Conservation (phyloP, 2,113 vertebrate genomes). For the Leucopternis melanops region DNA sequence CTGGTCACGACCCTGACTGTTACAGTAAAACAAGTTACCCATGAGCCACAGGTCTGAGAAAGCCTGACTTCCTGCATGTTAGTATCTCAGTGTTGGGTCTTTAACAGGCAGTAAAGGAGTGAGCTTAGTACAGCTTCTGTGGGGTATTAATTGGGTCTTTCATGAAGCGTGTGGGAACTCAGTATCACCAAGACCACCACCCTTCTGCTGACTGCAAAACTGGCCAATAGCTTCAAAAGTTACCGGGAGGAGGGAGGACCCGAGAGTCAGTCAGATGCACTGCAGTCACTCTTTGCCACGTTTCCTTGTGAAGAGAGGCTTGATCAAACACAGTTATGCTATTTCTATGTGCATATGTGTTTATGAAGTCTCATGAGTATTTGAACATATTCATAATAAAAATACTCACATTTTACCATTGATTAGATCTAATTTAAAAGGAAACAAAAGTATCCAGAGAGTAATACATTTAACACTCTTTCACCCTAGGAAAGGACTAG, state of each 20-base stretch:
- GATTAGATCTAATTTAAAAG: not conserved
- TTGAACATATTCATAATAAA: not conserved
- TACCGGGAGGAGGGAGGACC: not conserved
- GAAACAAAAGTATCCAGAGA: not conserved
- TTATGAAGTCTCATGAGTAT: not conserved
- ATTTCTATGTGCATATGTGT: not conserved
- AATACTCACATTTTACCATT: not conserved
- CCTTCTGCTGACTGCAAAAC: not conserved
- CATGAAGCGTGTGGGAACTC: not conserved
- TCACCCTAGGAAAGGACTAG: not conserved
- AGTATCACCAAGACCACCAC: not conserved
- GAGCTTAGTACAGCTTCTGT: not conserved
- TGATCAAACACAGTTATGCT: not conserved
- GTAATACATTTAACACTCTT: not conserved
- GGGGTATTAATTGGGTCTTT: not conserved
- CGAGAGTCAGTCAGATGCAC: not conserved
- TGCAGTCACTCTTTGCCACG: not conserved
- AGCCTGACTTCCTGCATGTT: not conserved
- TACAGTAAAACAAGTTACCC: not conserved
- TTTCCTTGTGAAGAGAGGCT: not conserved
- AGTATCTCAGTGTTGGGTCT: not conserved
- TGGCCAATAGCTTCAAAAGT: not conserved
- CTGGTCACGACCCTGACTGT: slow-evolving; percentile 91
- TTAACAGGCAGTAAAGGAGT: not conserved
- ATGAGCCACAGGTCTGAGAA: not conserved